Percentiles rank a stretch among this genome's conserved stretches.
phyloP scores from a whole-genome alignment of 2,797 vertebrate genomes.

The Protonibea diacanthus region DNA sequence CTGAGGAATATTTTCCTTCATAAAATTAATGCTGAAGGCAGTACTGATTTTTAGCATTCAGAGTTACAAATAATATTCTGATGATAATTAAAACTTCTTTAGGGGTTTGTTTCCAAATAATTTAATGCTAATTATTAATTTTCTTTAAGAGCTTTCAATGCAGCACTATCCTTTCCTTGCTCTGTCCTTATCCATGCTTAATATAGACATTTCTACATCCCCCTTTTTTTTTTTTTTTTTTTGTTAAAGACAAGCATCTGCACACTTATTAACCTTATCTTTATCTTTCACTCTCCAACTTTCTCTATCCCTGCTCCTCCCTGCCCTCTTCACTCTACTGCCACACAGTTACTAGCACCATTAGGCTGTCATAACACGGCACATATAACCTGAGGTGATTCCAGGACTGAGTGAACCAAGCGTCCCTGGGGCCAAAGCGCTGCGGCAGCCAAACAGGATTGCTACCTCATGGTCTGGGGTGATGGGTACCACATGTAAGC shows the following conservation, averaged over 20 bases:
- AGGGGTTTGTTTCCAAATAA: too few relatives aligned
- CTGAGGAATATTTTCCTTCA: slow-evolving; percentile 52
- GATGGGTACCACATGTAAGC: slow-evolving; percentile 77
- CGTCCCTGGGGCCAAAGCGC: slow-evolving; percentile 42
- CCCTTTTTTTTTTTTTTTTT: too few relatives aligned
- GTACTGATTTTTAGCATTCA: not conserved
- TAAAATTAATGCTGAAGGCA: slow-evolving; percentile 11
- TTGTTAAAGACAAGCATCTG: slow-evolving; percentile 17
- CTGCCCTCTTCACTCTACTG: slow-evolving; percentile 21
- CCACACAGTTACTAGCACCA: slow-evolving; percentile 67
- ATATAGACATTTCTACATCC: not conserved
- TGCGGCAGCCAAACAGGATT: slow-evolving; percentile 48
- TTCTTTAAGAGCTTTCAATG: not conserved
- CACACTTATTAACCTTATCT: not conserved
- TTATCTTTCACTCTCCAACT: slow-evolving; percentile 1
- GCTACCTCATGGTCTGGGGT: slow-evolving; percentile 57
- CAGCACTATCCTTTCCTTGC: not conserved
- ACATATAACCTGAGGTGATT: slow-evolving; percentile 72
- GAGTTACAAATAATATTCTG: not conserved
- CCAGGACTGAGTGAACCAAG: slow-evolving; percentile 56
- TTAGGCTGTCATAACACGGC: slow-evolving; percentile 75
- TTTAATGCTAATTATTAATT: not conserved
- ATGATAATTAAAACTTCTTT: not conserved
- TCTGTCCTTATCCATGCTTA: not conserved
- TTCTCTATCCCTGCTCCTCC: slow-evolving; percentile 7